These are phyloP conservation scores for Jordanella pulchra DNA, from an alignment of 2,797 vertebrate species.

Conservation along the genomic window DNA sequence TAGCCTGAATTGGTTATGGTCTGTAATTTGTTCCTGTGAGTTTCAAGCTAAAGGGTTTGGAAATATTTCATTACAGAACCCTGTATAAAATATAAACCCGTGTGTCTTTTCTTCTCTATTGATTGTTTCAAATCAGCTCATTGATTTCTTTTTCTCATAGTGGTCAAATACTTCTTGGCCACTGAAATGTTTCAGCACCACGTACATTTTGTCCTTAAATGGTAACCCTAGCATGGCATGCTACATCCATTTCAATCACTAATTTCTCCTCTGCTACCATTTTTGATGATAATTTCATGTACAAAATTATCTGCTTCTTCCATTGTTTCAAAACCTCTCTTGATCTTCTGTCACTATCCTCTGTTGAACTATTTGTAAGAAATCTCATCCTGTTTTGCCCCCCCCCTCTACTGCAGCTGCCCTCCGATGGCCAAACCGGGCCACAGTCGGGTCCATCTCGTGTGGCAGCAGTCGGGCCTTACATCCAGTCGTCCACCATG, in stretches of 20 bases:
- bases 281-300: not conserved
- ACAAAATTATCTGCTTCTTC: not conserved
- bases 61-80: not conserved
- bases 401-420: conserved; percentile 71
- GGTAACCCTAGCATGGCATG: not conserved
- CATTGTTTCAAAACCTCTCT: not conserved
- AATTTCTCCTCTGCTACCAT: not conserved
- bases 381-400: not conserved
- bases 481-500: conserved; percentile 96
- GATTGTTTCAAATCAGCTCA: not conserved
- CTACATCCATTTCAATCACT: not conserved
- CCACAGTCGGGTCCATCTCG: conserved; percentile 85
- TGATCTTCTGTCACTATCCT: not conserved
- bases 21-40: not conserved
- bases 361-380: not conserved
- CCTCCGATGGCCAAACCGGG: conserved; percentile 84
- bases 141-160: not conserved
- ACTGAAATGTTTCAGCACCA: not conserved
- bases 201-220: not conserved
- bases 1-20: no score
- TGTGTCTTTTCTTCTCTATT: not conserved
- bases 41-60: not conserved
- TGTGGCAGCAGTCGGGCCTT: conserved; percentile 96
- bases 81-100: not conserved
- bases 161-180: not conserved